phyloP scores from a whole-genome alignment of 2,113 vertebrate species.

The Oxygymnocypris stewartii region DNA sequence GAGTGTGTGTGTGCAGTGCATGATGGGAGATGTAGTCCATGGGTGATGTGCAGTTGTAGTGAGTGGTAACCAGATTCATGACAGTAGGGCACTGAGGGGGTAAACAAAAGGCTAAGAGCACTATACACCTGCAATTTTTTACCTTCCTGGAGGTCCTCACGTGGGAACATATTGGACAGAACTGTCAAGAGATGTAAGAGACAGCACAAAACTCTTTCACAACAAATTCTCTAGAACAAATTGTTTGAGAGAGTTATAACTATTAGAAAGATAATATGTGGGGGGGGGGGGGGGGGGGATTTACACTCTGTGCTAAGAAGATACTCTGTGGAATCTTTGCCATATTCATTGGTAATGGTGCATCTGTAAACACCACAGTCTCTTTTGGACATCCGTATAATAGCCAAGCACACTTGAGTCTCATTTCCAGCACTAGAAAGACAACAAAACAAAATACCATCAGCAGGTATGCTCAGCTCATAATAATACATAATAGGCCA shows the following conservation, averaged over 20 bases:
- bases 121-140: slow-evolving; percentile 10
- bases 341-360: slow-evolving; percentile 85
- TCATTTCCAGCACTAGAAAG: slow-evolving; percentile 86
- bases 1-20: too few species aligned
- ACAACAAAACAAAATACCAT: background rate
- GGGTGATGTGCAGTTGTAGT: too few species aligned
- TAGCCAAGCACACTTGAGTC: slow-evolving; percentile 85
- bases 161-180: background rate
- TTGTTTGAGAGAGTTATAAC: background rate
- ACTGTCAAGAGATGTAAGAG: slow-evolving; percentile 6
- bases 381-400: slow-evolving; percentile 82
- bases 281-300: background rate
- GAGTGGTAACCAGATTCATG: too few species aligned
- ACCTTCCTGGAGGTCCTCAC: slow-evolving; percentile 15
- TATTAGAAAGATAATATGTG: background rate
- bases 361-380: slow-evolving; percentile 90
- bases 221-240: background rate
- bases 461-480: background rate
- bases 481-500: background rate
- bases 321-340: slow-evolving; percentile 84
- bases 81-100: too few species aligned
- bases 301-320: slow-evolving; percentile 86
- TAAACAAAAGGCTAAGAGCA: background rate
- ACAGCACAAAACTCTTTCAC: background rate
- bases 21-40: too few species aligned